Base-by-base conservation (phyloP, 2,888 invertebrate species). In the Trachelus iudaicus region DNA sequence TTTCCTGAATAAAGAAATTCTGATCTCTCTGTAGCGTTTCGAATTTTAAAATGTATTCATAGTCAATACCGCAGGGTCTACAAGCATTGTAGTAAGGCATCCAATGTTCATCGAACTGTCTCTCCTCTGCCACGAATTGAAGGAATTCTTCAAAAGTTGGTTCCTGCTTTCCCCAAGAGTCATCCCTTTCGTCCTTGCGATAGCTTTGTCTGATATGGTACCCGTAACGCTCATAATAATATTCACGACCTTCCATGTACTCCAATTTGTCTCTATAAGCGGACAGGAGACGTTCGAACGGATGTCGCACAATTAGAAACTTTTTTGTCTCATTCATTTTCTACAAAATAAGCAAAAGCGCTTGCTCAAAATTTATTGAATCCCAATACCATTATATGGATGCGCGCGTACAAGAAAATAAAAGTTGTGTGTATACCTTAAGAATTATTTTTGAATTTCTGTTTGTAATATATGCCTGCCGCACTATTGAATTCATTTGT, bases 181-280 rank as follows among this genome's bases (percentile, higher is more conserved):
- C 80, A 13, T 80, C 82, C 31, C 78, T 35, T 35, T 81, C 80
- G 73, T 81, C 81, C 13, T 81, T 78, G 35, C 88, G 86, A 81
- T 90, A 90, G 78, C 83, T 87, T 37, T 86, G 82, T 11, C 84
- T 83, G 76, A 91, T 91, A n/a, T 88, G 87, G 12, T 88, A 84
- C 40, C 91, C 89, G 79, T 87, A 91, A 77, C 86, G 85, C 81
- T 83, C 86, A 75, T 90, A 89, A 79, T 91, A 91, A 80, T 90
- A 91, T 79, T 89, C 87, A 77, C 88, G 85, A 34, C 86, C 87
- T 79, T 85, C 83, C 75, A 87, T 87, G 68, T 87, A 82, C 75
- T 90, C 91, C 80, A 94, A 91, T 87, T 94, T 93, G 83, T 93
- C 93, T 79, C 92, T 89, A 80, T 92, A 94, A 0, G 93, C 93